Conservation (phyloP, 2,888 invertebrate species). For the Ectobius pallidus region DNA sequence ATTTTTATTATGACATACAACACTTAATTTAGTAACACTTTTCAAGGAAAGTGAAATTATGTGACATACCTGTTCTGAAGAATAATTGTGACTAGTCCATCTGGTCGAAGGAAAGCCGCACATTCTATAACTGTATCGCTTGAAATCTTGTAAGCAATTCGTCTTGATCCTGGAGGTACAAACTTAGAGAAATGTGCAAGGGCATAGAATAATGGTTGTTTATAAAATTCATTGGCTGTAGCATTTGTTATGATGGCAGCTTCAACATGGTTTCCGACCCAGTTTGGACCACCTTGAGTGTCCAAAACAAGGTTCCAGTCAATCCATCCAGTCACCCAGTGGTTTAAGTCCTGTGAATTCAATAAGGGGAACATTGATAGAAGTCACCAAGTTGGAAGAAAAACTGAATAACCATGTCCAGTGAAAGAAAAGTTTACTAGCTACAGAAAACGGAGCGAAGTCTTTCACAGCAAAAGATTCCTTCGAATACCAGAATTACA, state of each 20-base stretch:
- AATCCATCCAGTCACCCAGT: conserved; percentile 82
- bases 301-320: conserved; percentile 90
- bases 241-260: conserved; percentile 74
- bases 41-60: no score
- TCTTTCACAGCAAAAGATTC: no score
- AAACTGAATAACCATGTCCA: no score
- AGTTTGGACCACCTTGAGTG: conserved; percentile 79
- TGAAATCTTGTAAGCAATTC: conserved; percentile 1
- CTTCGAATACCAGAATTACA: no score
- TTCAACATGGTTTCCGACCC: conserved; percentile 79
- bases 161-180: conserved; percentile 30
- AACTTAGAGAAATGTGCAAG: conserved; percentile 38
- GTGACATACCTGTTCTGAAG: background rate
- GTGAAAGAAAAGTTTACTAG: no score
- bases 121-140: background rate
- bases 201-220: no score
- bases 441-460: no score
- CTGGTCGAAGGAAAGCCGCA: background rate
- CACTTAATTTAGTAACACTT: no score
- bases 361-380: no score
- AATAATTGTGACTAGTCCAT: background rate
- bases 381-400: no score
- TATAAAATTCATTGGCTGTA: conserved; percentile 73
- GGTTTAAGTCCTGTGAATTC: conserved; percentile 67
- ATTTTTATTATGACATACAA: no score